Evolutionary conservation across 2,888 invertebrate genomes (phyloP).

Genomic region (Cremastinae sp.): DNA sequence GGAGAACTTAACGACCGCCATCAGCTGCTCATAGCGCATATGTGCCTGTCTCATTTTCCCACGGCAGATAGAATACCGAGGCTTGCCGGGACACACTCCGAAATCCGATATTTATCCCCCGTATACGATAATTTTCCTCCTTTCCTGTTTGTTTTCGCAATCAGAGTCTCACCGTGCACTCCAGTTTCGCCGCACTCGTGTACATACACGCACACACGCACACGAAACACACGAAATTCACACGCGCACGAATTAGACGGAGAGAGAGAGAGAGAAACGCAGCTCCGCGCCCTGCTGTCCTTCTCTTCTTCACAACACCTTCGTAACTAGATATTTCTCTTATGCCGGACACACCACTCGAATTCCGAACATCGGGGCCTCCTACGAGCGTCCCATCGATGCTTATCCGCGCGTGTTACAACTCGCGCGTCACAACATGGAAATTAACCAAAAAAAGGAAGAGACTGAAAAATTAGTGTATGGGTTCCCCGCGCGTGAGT

Average conservation of each 20-base stretch:
- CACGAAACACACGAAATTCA: constrained; percentile 1
- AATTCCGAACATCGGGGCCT: constrained; percentile 29
- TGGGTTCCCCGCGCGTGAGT: constrained; percentile 54
- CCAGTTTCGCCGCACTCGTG: constrained; percentile 37
- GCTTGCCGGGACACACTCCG: constrained; percentile 67
- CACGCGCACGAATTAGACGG: constrained; percentile 35
- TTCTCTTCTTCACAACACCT: constrained; percentile 52
- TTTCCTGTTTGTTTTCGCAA: constrained; percentile 29
- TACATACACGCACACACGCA: constrained; percentile 33
- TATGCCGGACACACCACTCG: constrained; percentile 12
- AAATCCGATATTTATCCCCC: constrained; percentile 62
- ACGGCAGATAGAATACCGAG: constrained; percentile 70
- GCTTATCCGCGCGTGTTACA: constrained; percentile 21
- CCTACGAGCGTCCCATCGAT: constrained; percentile 30
- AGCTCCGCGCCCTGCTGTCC: constrained; percentile 51
- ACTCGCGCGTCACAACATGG: constrained; percentile 28
- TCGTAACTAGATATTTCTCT: constrained; percentile 15
- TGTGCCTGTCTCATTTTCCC: constrained; percentile 75
- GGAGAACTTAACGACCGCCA: constrained; percentile 73
- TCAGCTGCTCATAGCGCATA: constrained; percentile 76
- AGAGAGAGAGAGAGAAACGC: constrained; percentile 39
- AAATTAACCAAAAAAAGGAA: constrained; percentile 65
- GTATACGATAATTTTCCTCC: constrained; percentile 1
- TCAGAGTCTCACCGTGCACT: constrained; percentile 37
- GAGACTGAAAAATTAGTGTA: constrained; percentile 64